phyloP scores from a whole-genome alignment of 2,113 vertebrate species.

The Casuarius casuarius region DNA sequence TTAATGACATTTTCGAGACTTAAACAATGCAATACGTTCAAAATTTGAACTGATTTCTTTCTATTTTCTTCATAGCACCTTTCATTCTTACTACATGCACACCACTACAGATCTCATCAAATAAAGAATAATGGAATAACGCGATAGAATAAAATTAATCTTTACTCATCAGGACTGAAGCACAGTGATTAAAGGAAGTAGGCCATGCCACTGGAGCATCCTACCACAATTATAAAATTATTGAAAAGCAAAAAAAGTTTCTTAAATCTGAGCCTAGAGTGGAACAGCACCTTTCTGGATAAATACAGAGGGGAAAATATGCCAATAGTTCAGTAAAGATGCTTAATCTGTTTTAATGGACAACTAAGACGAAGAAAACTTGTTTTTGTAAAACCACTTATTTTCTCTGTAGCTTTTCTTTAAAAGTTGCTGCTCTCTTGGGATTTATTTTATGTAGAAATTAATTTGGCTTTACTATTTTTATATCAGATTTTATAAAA shows the following conservation, averaged over 20 bases:
- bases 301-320: constrained; percentile 34
- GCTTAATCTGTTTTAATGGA: neutral
- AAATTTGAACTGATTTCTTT: neutral
- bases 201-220: neutral
- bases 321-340: neutral
- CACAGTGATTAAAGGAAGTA: neutral
- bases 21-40: neutral
- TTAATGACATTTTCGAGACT: neutral
- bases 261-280: neutral
- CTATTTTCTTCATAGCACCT: neutral
- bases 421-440: neutral
- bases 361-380: constrained; percentile 9
- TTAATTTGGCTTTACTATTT: constrained; percentile 36
- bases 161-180: neutral
- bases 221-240: neutral
- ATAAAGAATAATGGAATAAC: neutral
- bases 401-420: neutral
- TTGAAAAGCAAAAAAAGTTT: neutral
- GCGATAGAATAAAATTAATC: neutral
- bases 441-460: neutral
- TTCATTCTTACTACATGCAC: neutral
- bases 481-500: neutral
- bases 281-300: neutral
- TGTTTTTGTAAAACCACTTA: neutral
- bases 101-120: neutral